Evolutionary conservation across 2,888 invertebrate species (phyloP), one percentile per base, ranked within the genome.

Genomic region (Drosophila peninsularis): DNA sequence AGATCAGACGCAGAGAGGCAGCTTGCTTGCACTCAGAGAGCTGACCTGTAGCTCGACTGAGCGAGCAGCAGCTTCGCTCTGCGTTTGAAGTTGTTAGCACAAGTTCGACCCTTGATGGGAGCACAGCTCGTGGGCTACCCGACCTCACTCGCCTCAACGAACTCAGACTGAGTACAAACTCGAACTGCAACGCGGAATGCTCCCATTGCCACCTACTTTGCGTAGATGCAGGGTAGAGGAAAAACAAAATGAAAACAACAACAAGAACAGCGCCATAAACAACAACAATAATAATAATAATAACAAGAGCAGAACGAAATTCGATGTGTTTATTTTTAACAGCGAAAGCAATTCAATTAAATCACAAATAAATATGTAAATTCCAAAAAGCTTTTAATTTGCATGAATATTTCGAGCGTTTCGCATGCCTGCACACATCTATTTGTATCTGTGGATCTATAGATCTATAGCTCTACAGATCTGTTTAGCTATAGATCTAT

Each of bases 281-380:
- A 30, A 11, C 0, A 47, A 5, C 5, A 17, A 27, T 19, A 49
- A 34, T 34, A 53, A 54, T 30, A 54, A 52, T 36, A 64, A 57
- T 36, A 61, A 52, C 52, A 75, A 69, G 42, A 74, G 37, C 53
- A 53, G 58, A 50, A 49, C 45, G 9, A 45, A 30, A 9, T 41
- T n/a, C 11, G 14, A 47, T 54, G 62, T 82, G 72, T 82, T 83
- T 87, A 87, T 87, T 87, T 84, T 82, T 79, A 82, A 82, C 79
- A 66, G 49, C 74, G 61, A 74, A 69, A 66, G 85, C 85, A 80
- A 85, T 88, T 80, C 83, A 82, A 84, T 84, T 84, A 84, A 84
- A 88, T 88, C 88, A 82, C 87, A 88, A 85, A 85, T 83, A 85
- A 83, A 85, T 83, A 83, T 81, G 81, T 72, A 66, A 57, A 67